A percentile compares a stretch with the other conserved stretches of the same genome.
phyloP scores from a whole-genome alignment of 2,113 vertebrate species.

The Urocynchramus pylzowi region DNA sequence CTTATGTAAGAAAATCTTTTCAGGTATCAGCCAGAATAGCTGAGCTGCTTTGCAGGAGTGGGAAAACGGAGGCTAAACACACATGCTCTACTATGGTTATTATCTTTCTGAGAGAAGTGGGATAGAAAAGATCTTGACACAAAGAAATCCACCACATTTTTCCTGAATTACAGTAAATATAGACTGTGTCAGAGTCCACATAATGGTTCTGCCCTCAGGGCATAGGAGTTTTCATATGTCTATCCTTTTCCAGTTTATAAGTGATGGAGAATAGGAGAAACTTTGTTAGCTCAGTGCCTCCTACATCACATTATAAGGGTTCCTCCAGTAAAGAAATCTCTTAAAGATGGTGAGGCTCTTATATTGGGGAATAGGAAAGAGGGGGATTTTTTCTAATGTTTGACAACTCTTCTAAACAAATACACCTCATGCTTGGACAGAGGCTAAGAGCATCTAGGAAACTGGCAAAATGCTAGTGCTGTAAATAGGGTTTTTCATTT shows the following conservation, averaged over 20 bases:
- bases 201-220: neutral
- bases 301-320: neutral
- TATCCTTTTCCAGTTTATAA: neutral
- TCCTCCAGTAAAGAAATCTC: neutral
- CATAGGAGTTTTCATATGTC: neutral
- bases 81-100: neutral
- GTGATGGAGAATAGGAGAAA: neutral
- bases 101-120: neutral
- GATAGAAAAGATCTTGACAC: neutral
- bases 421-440: neutral
- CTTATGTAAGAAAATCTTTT: neutral
- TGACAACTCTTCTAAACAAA: neutral
- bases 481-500: neutral
- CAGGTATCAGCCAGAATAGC: neutral
- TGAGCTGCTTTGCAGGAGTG: neutral
- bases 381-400: neutral
- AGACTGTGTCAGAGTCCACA: neutral
- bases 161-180: neutral
- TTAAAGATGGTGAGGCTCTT: neutral
- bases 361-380: neutral
- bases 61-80: neutral
- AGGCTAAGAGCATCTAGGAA: neutral
- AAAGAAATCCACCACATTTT: neutral
- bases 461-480: neutral
- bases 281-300: neutral